These are phyloP conservation scores for Nudaria mundana DNA, from an alignment of 2,888 invertebrate genomes.

Conservation along the genomic window DNA sequence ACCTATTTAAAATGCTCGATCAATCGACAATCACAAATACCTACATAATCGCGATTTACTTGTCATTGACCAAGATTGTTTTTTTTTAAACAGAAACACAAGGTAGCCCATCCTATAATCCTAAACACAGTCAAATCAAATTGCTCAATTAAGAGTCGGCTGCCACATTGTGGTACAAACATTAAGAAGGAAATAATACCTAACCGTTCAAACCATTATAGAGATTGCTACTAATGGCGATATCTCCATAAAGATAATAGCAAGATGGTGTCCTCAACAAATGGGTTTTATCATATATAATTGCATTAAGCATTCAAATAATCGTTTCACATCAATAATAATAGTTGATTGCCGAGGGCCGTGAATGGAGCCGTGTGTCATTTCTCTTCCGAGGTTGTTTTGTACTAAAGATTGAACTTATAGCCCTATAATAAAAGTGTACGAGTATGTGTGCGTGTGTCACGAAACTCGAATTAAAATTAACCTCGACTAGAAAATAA, in stretches of 20 bases:
- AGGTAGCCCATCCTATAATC: not conserved
- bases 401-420: conserved; percentile 37
- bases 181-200: conserved; percentile 19
- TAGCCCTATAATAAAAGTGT: conserved; percentile 30
- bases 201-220: conserved; percentile 12
- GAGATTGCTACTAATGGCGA: conserved; percentile 20
- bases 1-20: too few relatives aligned
- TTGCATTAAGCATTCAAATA: conserved; percentile 38
- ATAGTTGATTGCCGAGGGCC: conserved; percentile 37
- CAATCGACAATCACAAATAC: too few relatives aligned
- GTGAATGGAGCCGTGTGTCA: conserved; percentile 41
- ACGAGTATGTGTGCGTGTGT: conserved; percentile 20
- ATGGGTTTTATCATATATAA: conserved; percentile 36
- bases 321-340: conserved; percentile 30
- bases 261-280: conserved; percentile 32
- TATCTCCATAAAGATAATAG: conserved; percentile 20
- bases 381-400: conserved; percentile 44
- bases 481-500: conserved; percentile 35
- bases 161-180: conserved; percentile 1
- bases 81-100: too few relatives aligned
- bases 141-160: conserved; percentile 17
- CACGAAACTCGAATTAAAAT: conserved; percentile 34
- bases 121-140: not conserved
- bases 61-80: too few relatives aligned
- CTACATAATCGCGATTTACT: too few relatives aligned